Evolutionary conservation across 2,888 invertebrate species (phyloP).

Genomic region (Kryphioiulus occultus): DNA sequence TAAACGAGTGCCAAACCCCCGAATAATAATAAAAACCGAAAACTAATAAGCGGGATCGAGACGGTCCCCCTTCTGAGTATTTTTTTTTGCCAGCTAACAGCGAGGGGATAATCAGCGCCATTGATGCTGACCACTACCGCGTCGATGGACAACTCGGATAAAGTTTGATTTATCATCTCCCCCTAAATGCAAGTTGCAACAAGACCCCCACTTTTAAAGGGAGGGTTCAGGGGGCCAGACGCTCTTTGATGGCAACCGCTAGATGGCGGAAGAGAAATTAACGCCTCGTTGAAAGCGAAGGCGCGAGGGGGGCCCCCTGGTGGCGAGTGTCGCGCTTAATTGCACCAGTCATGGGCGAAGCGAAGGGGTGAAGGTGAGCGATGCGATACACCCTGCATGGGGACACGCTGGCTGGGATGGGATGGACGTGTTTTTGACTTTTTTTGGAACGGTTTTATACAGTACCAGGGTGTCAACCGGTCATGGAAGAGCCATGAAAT

Average conservation of each 20-base stretch:
- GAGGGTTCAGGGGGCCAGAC: background rate
- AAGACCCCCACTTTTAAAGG: background rate
- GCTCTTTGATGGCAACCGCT: background rate
- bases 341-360: background rate
- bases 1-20: constrained; percentile 9
- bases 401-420: background rate
- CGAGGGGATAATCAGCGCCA: background rate
- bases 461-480: too few relatives aligned
- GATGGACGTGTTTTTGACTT: background rate
- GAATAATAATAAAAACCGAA: background rate
- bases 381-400: background rate
- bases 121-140: constrained; percentile 17
- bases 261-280: constrained; percentile 15
- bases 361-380: background rate
- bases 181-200: background rate
- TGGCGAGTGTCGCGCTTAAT: background rate
- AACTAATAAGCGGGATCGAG: constrained; percentile 16
- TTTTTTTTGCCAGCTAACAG: background rate
- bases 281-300: background rate
- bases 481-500: too few relatives aligned
- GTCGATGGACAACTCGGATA: background rate
- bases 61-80: background rate
- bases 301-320: background rate
- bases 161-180: constrained; percentile 17
- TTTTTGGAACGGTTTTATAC: background rate